Evolutionary conservation across 2,888 invertebrate genomes (phyloP).

Genomic region (Saturnia pavonia): DNA sequence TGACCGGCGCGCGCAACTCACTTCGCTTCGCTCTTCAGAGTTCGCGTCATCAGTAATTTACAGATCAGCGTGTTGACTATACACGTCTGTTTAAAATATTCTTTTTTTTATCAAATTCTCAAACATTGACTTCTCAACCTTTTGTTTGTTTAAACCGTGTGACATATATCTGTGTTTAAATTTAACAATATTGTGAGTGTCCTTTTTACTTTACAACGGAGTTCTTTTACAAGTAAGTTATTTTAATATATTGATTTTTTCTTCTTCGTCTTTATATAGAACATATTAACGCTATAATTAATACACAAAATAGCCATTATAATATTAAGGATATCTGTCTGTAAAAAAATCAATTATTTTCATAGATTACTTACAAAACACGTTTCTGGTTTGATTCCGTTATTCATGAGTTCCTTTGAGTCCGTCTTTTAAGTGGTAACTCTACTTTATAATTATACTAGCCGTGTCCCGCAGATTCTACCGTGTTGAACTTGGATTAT

Average conservation of each 20-base stretch:
- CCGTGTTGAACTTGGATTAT: no score
- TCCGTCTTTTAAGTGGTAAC: slow-evolving; percentile 52
- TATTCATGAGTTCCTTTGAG: slow-evolving; percentile 66
- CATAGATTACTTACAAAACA: slow-evolving; percentile 46
- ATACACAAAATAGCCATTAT: slow-evolving; percentile 12
- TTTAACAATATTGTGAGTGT: slow-evolving; percentile 37
- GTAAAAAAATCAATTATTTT: background rate
- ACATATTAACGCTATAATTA: background rate
- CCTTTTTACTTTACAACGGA: slow-evolving; percentile 39
- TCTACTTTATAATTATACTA: slow-evolving; percentile 34
- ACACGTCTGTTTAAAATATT: slow-evolving; percentile 36
- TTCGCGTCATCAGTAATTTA: slow-evolving; percentile 58
- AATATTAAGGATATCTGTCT: background rate
- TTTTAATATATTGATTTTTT: slow-evolving; percentile 48
- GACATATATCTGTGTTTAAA: slow-evolving; percentile 46
- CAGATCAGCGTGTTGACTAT: slow-evolving; percentile 37
- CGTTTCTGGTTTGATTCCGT: slow-evolving; percentile 63
- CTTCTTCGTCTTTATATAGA: slow-evolving; percentile 20
- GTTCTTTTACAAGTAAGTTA: slow-evolving; percentile 52
- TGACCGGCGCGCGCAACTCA: slow-evolving; percentile 49
- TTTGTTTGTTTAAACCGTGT: slow-evolving; percentile 48
- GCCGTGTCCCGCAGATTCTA: no score
- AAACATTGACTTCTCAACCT: slow-evolving; percentile 37
- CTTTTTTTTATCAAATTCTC: slow-evolving; percentile 37
- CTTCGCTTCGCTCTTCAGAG: slow-evolving; percentile 30